Evolutionary conservation across 2,888 invertebrate genomes (phyloP), one percentile per base, ranked within the genome.

Genomic region (Epirrita christyi): DNA sequence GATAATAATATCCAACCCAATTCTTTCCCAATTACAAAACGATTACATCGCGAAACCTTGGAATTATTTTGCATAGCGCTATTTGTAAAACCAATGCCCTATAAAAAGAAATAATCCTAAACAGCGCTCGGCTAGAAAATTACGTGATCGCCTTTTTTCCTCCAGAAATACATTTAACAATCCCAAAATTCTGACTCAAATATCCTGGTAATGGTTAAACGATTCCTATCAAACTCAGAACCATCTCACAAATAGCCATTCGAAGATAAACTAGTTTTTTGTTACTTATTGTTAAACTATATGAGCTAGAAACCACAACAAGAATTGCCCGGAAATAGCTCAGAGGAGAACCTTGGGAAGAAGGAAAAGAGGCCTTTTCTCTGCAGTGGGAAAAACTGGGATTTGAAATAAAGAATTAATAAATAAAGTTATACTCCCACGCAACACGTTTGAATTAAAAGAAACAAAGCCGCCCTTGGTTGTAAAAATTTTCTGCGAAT

Each of bases 1-100:
- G 32, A 40, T 40, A 43, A 55, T 44, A 55, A 27, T 41, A 21
- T 41, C 41, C 36, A 41, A 43, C 41, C 36, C 15, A 43, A 48
- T 59, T 36, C 38, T 48, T 48, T 55, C 29, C 51, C 51, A 61
- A 59, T 59, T 57, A 64, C 40, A 60, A 63, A 55, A 44, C 55
- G 44, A 58, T 64, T 50, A 63, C 42, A 47, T 52, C 41, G 46
- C 40, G 51, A 56, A 54, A 55, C 50, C 51, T 53, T 49, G 13
- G 48, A 50, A 63, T 65, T 55, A 66, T 69, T 66, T 52, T 45
- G 59, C 47, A 64, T 36, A 42, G 36, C 38, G 45, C 49, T 62
- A 55, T 60, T 66, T 63, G 62, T 67, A 64, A 67, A 70, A 72
- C 46, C 62, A 65, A 68, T 66, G 58, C 46, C 49, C 56, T 68